Percentiles rank a stretch among this genome's conserved stretches.
These are phyloP conservation scores for Hydrophis major DNA, from an alignment of 2,797 vertebrate genomes.

Conservation along the genomic window DNA sequence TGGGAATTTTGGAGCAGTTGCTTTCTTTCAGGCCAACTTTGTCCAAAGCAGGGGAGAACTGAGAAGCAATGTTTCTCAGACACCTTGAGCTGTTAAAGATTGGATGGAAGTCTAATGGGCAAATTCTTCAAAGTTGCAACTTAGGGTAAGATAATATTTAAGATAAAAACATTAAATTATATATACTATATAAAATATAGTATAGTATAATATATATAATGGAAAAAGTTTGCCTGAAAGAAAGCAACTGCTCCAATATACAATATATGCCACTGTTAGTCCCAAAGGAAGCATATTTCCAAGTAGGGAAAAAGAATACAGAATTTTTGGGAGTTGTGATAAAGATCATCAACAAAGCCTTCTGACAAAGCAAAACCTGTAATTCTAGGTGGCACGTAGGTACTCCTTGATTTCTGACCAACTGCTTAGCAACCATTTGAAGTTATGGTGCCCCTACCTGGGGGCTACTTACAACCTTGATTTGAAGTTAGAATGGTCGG, in stretches of 20 bases:
- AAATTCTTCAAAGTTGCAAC: not conserved
- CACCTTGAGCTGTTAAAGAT: not conserved
- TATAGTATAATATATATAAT: no score
- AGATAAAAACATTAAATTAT: not conserved
- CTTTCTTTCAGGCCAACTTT: not conserved
- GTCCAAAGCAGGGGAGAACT: not conserved
- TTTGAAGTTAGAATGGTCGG: no score
- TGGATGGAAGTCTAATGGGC: not conserved
- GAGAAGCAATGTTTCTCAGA: not conserved
- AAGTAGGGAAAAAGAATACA: not conserved
- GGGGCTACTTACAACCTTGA: no score
- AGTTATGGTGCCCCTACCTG: no score
- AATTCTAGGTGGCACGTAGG: not conserved
- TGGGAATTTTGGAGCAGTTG: not conserved
- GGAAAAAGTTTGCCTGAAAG: no score
- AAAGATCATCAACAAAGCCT: not conserved
- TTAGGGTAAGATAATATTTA: not conserved
- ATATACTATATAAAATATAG: no score
- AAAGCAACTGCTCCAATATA: not conserved
- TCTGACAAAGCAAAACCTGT: not conserved
- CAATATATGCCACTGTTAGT: not conserved
- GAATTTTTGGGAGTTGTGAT: not conserved
- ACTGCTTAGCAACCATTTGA: no score
- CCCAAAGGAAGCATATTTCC: not conserved
- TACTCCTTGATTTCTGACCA: no score